Percentiles rank a stretch among this genome's conserved stretches.
phyloP scores from a whole-genome alignment of 2,888 invertebrate species.

The Drosophila paramelanica region DNA sequence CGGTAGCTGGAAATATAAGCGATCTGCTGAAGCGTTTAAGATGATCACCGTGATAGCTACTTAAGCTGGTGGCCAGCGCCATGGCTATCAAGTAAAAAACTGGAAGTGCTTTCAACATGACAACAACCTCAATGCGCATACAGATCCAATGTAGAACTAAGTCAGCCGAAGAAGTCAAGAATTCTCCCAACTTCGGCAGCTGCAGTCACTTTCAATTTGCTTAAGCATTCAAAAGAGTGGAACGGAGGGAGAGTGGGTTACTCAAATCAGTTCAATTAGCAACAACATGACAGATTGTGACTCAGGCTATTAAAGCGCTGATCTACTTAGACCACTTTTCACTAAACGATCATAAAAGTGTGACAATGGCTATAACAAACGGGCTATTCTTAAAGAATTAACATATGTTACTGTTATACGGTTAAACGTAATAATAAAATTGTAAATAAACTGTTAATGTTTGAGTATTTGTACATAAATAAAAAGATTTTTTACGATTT shows the following conservation, averaged over 20 bases:
- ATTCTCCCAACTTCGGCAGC: slow-evolving; percentile 7
- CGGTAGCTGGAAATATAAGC: slow-evolving; percentile 81
- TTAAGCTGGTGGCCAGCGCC: slow-evolving; percentile 5
- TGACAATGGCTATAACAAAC: slow-evolving; percentile 24
- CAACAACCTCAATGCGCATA: slow-evolving; percentile 16
- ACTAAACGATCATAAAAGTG: slow-evolving; percentile 40
- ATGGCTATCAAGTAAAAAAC: neutral
- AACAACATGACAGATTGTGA: slow-evolving; percentile 40
- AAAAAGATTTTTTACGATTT: neutral
- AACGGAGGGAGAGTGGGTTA: neutral
- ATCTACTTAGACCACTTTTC: slow-evolving; percentile 54
- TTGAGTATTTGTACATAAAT: slow-evolving; percentile 10
- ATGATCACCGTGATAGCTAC: slow-evolving; percentile 14
- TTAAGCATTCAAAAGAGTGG: neutral
- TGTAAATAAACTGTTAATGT: slow-evolving; percentile 7
- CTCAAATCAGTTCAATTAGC: slow-evolving; percentile 67
- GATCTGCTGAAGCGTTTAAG: slow-evolving; percentile 60
- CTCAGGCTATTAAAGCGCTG: slow-evolving; percentile 21
- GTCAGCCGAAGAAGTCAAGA: neutral
- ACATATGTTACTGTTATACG: slow-evolving; percentile 5
- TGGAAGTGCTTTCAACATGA: slow-evolving; percentile 23
- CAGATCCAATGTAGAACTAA: slow-evolving; percentile 52
- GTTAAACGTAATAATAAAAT: slow-evolving; percentile 11
- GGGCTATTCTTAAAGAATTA: slow-evolving; percentile 25
- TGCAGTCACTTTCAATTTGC: slow-evolving; percentile 53